Base-by-base conservation (phyloP, 1,140 invertebrate genomes). In the Chrysoperla carnea region DNA sequence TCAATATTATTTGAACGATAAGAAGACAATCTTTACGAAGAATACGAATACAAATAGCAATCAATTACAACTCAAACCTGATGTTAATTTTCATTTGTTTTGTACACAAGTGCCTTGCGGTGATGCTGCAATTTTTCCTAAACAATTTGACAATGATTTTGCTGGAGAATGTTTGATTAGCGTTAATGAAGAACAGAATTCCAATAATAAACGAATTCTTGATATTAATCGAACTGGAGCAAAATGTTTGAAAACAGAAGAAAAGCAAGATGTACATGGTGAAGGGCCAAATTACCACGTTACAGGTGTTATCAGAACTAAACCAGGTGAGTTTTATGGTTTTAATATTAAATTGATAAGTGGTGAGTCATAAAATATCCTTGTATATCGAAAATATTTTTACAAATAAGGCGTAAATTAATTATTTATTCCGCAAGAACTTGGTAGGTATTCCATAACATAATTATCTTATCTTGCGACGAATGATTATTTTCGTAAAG, bases 71-170 rank as follows among this genome's bases (percentile, higher is more conserved):
- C 43, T 85, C 1, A 76, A 72, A 48, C 40, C 64, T n/a, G 61
- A 64, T 8, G 55, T 86, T 37, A 65, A 70, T 11, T 92, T 91
- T 63, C 80, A 91, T 61, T 82, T 95, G 53, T 90, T 83, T 54
- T 78, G 81, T 15, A 89, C 81, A 48, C 83, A 89, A 54, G 75
- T 80, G 33, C 91, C 90, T 37, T 96, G 91, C 67, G 92, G 92
- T 0, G 92, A 96, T 75, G 90, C 88, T 14, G 80, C 84, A n/a
- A 92, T 94, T 52, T 77, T 89, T 61, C 66, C 71, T 8, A 79
- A 75, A 60, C 45, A 40, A 29, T 54, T 52, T 45, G 45, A 50
- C 15, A 55, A 59, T 37, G 51, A 63, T 36, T 36, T 52, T 29
- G 45, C 49, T 47, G 57, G 60, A 44, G 49, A 65, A 47, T 37